phyloP scores from a whole-genome alignment of 2,113 vertebrate species.

The Vanacampus margaritifer region DNA sequence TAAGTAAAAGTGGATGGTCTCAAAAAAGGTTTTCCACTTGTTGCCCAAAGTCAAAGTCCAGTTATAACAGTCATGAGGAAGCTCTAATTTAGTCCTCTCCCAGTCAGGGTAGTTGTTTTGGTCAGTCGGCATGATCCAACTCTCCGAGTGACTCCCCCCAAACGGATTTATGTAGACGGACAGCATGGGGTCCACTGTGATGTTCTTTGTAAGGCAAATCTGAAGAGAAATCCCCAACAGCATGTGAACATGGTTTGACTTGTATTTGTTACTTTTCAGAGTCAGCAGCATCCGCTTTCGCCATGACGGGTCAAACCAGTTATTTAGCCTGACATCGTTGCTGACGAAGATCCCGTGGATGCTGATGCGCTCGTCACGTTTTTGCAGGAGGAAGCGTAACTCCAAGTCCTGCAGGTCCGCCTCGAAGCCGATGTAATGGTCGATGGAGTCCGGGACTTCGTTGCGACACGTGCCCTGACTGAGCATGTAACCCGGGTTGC shows the following conservation, averaged over 20 bases:
- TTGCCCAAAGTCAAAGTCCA: slow-evolving; percentile 79
- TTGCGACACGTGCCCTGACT: slow-evolving; percentile 75
- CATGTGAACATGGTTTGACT: slow-evolving; percentile 80
- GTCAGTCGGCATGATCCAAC: slow-evolving; percentile 80
- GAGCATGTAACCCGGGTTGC: slow-evolving; percentile 76
- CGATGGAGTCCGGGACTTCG: slow-evolving; percentile 77
- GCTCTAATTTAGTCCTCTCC: slow-evolving; percentile 80
- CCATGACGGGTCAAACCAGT: slow-evolving; percentile 82
- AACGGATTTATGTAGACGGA: slow-evolving; percentile 81
- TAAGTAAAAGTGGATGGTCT: slow-evolving; percentile 81
- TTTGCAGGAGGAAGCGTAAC: slow-evolving; percentile 76
- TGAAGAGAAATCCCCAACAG: slow-evolving; percentile 78
- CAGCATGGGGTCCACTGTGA: slow-evolving; percentile 76
- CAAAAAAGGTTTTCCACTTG: slow-evolving; percentile 83
- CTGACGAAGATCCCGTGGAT: slow-evolving; percentile 81
- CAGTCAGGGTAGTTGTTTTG: slow-evolving; percentile 78
- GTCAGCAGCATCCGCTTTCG: slow-evolving; percentile 80
- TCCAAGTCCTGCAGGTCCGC: slow-evolving; percentile 78
- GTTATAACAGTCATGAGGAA: slow-evolving; percentile 78
- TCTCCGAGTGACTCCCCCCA: slow-evolving; percentile 80
- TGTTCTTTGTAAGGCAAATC: slow-evolving; percentile 82
- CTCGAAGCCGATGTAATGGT: slow-evolving; percentile 80
- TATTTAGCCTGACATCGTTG: slow-evolving; percentile 78
- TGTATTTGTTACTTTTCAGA: slow-evolving; percentile 81
- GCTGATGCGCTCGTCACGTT: slow-evolving; percentile 71